These are phyloP conservation scores for Astreopora myriophthalma DNA, from an alignment of 64 coral and sea anemone genomes.

Conservation along the genomic window DNA sequence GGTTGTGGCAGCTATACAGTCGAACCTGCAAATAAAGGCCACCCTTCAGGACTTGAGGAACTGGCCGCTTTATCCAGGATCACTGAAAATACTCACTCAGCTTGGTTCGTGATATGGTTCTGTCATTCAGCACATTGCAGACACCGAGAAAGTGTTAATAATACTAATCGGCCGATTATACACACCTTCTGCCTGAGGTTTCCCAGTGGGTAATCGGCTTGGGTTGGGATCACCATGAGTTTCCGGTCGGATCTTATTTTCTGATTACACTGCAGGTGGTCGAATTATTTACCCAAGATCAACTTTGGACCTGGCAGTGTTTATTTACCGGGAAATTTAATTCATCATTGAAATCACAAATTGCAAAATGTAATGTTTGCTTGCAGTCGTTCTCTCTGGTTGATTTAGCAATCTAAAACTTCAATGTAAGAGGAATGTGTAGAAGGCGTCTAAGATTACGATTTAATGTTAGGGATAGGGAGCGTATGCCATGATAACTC, in stretches of 20 bases:
- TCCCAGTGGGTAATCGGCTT: not conserved
- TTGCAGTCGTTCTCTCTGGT: not conserved
- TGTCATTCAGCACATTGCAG: no score
- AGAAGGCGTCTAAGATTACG: constrained; percentile 9
- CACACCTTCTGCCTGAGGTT: not conserved
- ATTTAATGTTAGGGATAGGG: not conserved
- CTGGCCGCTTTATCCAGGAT: not conserved
- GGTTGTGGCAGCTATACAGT: no score
- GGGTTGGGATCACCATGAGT: not conserved
- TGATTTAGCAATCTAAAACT: constrained; percentile 1
- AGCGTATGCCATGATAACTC: no score
- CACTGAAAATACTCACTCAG: no score
- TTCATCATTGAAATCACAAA: constrained; percentile 10
- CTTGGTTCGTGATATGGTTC: no score
- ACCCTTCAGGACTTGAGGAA: no score
- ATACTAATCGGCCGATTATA: not conserved
- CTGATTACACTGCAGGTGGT: not conserved
- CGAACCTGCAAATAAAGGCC: no score
- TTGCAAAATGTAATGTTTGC: not conserved
- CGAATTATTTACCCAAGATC: not conserved
- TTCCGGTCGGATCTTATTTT: not conserved
- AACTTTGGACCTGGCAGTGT: not conserved
- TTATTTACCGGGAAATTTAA: constrained; percentile 12
- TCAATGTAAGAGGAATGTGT: no score
- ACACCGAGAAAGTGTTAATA: no score